Conservation (phyloP, 1,140 invertebrate species). For the Bombus picipes region DNA sequence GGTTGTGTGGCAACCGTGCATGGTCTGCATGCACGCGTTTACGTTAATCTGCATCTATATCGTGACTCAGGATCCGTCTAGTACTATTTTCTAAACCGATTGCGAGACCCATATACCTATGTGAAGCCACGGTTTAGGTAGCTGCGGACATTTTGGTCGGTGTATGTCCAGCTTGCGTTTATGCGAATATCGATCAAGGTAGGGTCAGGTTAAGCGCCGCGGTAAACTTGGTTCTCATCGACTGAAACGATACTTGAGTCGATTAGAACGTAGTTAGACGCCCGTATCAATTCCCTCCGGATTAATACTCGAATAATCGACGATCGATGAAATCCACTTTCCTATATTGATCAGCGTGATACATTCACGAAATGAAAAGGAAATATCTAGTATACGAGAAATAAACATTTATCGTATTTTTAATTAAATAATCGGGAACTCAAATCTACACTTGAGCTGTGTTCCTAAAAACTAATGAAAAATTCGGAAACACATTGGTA, state of each 20-base stretch:
- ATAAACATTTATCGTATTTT: no score
- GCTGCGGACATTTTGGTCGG: background rate
- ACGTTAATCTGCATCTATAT: background rate
- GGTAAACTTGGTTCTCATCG: background rate
- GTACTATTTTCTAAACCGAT: background rate
- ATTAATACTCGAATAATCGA: background rate
- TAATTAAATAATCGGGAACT: no score
- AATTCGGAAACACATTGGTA: no score
- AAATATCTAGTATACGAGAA: background rate
- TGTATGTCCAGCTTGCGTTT: background rate
- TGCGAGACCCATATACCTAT: background rate
- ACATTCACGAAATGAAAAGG: background rate
- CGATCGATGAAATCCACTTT: background rate
- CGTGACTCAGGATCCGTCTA: constrained; percentile 8
- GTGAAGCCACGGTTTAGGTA: background rate
- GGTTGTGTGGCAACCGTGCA: constrained; percentile 11
- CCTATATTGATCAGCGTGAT: background rate
- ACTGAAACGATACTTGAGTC: background rate
- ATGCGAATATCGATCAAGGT: background rate
- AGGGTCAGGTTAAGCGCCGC: background rate
- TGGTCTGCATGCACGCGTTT: background rate
- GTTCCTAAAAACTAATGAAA: no score
- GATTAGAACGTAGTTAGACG: background rate
- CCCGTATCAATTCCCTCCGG: background rate
- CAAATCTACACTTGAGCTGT: no score